A percentile compares a stretch with the other conserved stretches of the same genome.
Evolutionary conservation across 2,888 invertebrate species (phyloP).

Genomic region (Coleophora flavipennella): DNA sequence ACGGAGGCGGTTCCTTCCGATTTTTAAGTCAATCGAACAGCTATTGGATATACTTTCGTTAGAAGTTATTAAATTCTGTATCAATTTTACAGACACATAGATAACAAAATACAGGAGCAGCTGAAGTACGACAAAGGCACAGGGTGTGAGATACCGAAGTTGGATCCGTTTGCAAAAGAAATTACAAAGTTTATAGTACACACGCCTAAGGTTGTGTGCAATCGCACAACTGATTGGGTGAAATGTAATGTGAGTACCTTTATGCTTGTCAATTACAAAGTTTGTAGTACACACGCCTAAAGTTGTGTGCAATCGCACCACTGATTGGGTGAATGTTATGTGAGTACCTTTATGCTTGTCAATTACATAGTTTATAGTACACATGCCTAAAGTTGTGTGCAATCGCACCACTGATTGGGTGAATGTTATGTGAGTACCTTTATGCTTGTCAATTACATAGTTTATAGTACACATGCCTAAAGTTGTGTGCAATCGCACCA

Average conservation of each 20-base stretch:
- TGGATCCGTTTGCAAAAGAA: constrained; percentile 74
- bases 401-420: constrained; percentile 81
- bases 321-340: too few species aligned
- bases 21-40: too few species aligned
- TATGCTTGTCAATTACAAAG: too few species aligned
- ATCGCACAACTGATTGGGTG: constrained; percentile 81
- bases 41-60: too few species aligned
- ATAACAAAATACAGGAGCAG: constrained; percentile 25
- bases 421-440: constrained; percentile 74
- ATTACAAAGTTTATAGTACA: constrained; percentile 80
- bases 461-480: too few species aligned
- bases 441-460: too few species aligned
- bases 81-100: background rate
- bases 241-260: constrained; percentile 75
- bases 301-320: too few species aligned
- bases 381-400: constrained; percentile 77
- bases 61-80: background rate
- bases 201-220: constrained; percentile 76
- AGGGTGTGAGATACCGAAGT: constrained; percentile 58
- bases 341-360: too few species aligned
- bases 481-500: too few species aligned
- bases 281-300: too few species aligned
- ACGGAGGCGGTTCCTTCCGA: too few species aligned
- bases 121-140: constrained; percentile 47
- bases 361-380: constrained; percentile 80